phyloP scores from a whole-genome alignment of 2,888 invertebrate genomes.

The Leptinotarsa peninsularis region DNA sequence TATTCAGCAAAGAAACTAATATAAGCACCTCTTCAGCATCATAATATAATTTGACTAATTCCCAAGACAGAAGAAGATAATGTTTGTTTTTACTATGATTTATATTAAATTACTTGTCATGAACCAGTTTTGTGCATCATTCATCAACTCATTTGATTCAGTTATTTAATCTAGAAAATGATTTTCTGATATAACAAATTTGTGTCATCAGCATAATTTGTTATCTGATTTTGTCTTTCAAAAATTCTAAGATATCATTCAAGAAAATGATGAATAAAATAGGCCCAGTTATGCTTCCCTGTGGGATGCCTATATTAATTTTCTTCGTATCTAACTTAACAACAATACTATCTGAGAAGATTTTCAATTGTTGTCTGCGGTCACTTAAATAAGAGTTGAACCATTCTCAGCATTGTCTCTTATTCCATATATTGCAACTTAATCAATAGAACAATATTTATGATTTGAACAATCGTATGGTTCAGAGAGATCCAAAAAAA shows the following conservation, averaged over 20 bases:
- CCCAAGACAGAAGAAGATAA: not conserved
- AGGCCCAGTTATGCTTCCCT: conserved; percentile 11
- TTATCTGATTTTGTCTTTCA: conserved; percentile 1
- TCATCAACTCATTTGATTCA: not conserved
- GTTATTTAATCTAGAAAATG: not conserved
- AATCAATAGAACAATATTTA: not conserved
- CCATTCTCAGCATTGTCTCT: not conserved
- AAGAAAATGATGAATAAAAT: conserved; percentile 11
- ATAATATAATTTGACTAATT: no score
- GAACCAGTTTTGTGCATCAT: conserved; percentile 11
- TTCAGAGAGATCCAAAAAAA: not conserved
- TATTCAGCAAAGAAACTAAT: no score
- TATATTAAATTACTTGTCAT: conserved; percentile 1
- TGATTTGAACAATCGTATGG: not conserved
- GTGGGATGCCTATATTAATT: conserved; percentile 1
- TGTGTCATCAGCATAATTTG: conserved; percentile 10
- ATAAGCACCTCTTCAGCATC: no score
- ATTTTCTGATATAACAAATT: conserved; percentile 15
- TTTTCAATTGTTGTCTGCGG: conserved; percentile 11
- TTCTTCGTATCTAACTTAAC: not conserved
- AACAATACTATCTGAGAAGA: not conserved
- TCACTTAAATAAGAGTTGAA: conserved; percentile 1
- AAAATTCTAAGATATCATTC: conserved; percentile 12
- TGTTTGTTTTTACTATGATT: conserved; percentile 1
- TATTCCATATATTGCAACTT: not conserved